These are phyloP conservation scores for Rhopilema esculentum DNA, from an alignment of 30 jellyfish, hydroid and myxozoan species.

Conservation along the genomic window DNA sequence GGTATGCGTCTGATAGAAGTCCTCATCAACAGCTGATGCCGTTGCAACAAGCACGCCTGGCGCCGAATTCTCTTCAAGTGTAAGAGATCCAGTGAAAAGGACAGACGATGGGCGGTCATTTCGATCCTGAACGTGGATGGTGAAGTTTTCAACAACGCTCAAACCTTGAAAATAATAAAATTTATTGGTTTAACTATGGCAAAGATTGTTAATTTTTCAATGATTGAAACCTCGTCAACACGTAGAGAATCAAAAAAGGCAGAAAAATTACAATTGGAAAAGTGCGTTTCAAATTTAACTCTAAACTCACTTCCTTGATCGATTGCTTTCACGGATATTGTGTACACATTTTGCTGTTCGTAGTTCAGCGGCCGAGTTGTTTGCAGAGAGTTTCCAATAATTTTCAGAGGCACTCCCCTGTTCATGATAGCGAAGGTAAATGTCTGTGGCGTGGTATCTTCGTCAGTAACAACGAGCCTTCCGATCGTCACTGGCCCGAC, in stretches of 20 bases:
- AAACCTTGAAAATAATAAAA: conserved; percentile 55
- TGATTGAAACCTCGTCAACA: too few species aligned
- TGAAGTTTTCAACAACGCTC: conserved; percentile 46
- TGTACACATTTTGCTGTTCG: conserved; percentile 41
- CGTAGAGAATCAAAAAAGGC: not conserved
- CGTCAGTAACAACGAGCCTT: conserved; percentile 57
- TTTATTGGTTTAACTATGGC: not conserved
- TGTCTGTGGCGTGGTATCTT: conserved; percentile 56
- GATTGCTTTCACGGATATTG: conserved; percentile 37
- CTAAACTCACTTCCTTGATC: conserved; percentile 76
- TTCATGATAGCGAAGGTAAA: conserved; percentile 16
- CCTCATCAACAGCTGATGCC: conserved; percentile 87
- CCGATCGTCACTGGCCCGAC: conserved; percentile 53
- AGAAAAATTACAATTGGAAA: too few species aligned
- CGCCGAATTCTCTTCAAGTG: conserved; percentile 60
- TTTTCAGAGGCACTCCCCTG: conserved; percentile 10
- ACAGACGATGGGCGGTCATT: conserved; percentile 81
- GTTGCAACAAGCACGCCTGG: conserved; percentile 71
- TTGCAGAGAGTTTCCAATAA: conserved; percentile 28
- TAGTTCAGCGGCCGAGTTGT: conserved; percentile 41
- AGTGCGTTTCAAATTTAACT: too few species aligned
- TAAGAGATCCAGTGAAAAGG: conserved; percentile 44
- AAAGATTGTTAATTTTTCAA: not conserved
- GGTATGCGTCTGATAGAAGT: conserved; percentile 70
- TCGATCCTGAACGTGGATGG: conserved; percentile 66